Percentiles rank a stretch among this genome's conserved stretches.
These are phyloP conservation scores for Cephalotes varians DNA, from an alignment of 2,888 invertebrate genomes.

Conservation along the genomic window DNA sequence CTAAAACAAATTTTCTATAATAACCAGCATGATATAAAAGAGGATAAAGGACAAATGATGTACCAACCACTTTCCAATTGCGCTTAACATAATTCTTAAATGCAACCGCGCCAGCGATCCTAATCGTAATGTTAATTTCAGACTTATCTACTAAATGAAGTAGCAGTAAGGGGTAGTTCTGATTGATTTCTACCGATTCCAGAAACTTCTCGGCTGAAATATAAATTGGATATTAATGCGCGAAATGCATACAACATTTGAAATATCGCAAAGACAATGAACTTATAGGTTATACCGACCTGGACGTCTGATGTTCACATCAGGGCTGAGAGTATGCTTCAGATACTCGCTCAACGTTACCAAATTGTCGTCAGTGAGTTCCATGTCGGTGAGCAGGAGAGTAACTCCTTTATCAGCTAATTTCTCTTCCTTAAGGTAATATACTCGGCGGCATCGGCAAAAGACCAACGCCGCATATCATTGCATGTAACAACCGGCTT, in stretches of 20 bases:
- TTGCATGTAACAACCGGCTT: slow-evolving; percentile 57
- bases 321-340: slow-evolving; percentile 95
- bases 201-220: slow-evolving; percentile 95
- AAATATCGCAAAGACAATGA: neutral
- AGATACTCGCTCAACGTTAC: slow-evolving; percentile 93
- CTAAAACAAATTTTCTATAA: slow-evolving; percentile 80
- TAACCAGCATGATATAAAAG: neutral
- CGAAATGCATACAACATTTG: neutral
- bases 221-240: slow-evolving; percentile 39
- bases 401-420: neutral
- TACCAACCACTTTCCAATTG: slow-evolving; percentile 95
- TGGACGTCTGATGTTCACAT: slow-evolving; percentile 92
- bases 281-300: slow-evolving; percentile 88
- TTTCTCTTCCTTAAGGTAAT: neutral
- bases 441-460: slow-evolving; percentile 9
- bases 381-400: slow-evolving; percentile 89
- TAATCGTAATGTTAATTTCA: slow-evolving; percentile 92
- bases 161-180: slow-evolving; percentile 95
- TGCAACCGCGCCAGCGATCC: slow-evolving; percentile 96
- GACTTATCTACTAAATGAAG: slow-evolving; percentile 95
- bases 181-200: slow-evolving; percentile 95
- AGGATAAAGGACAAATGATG: neutral
- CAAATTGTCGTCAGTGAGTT: slow-evolving; percentile 94
- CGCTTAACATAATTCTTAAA: slow-evolving; percentile 99
- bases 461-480: slow-evolving; percentile 55